phyloP scores from a whole-genome alignment of 1,140 invertebrate species.

The Drosophila orosa region DNA sequence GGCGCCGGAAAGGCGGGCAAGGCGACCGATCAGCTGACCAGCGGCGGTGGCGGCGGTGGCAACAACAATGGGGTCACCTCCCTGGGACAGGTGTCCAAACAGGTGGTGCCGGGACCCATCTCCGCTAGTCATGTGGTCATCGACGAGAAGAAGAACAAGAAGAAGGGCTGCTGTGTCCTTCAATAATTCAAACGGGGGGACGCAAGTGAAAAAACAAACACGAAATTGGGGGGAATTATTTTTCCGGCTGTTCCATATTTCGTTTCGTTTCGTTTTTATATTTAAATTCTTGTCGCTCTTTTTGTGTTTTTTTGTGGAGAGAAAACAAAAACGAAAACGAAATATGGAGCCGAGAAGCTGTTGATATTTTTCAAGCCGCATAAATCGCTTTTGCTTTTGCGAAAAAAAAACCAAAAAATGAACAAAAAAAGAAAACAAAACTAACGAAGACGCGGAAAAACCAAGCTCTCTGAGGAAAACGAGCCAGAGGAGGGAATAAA shows the following conservation, averaged over 20 bases:
- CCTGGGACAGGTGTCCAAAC: constrained; percentile 81
- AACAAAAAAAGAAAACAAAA: constrained; percentile 12
- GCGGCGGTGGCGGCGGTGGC: constrained; percentile 40
- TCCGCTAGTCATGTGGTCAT: constrained; percentile 84
- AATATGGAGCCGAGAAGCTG: constrained; percentile 19
- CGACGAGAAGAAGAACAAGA: constrained; percentile 83
- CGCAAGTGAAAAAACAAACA: constrained; percentile 19
- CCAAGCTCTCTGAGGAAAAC: constrained; percentile 51
- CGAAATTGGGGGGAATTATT: constrained; percentile 4
- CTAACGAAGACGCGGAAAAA: constrained; percentile 8
- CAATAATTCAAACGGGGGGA: constrained; percentile 64
- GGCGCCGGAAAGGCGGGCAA: constrained; percentile 50
- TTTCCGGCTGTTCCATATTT: constrained; percentile 36
- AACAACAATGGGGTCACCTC: constrained; percentile 78
- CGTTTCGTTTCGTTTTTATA: constrained; percentile 18
- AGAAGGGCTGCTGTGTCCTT: constrained; percentile 83
- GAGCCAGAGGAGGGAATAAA: constrained; percentile 1
- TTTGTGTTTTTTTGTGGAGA: constrained; percentile 24
- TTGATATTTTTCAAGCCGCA: constrained; percentile 66
- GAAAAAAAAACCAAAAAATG: constrained; percentile 24
- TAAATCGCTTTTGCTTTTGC: constrained; percentile 57
- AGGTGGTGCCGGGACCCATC: constrained; percentile 83
- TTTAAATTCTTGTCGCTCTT: constrained; percentile 1
- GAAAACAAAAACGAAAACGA: constrained; percentile 9
- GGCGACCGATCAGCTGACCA: constrained; percentile 37